Percentiles rank a stretch among this genome's conserved stretches.
phyloP scores from a whole-genome alignment of 2,797 vertebrate species.

The Denticeps clupeoides region DNA sequence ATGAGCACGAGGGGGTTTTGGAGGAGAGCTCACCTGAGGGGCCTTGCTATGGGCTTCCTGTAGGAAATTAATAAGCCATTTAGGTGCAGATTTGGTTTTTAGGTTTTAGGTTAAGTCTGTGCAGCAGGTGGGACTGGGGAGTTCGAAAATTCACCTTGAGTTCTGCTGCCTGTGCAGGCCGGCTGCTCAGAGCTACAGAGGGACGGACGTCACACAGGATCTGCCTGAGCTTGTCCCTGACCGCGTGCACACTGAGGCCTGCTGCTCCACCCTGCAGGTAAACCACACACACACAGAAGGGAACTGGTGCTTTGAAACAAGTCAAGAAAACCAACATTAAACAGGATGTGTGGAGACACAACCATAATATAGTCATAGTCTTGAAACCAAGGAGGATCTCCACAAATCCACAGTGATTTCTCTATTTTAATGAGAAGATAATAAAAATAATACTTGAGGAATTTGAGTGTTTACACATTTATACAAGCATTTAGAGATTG shows the following conservation, averaged over 20 bases:
- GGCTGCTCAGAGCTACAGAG: slow-evolving; percentile 68
- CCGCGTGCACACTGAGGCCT: slow-evolving; percentile 25
- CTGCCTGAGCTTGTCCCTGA: slow-evolving; percentile 61
- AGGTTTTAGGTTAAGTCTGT: background rate
- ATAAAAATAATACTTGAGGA: too few relatives aligned
- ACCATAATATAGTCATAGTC: too few relatives aligned
- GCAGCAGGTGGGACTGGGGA: background rate
- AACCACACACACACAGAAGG: slow-evolving; percentile 15
- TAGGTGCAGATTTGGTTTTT: background rate
- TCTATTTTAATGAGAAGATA: too few relatives aligned
- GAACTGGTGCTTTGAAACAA: too few relatives aligned
- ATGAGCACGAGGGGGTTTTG: slow-evolving; percentile 86
- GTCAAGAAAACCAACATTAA: too few relatives aligned
- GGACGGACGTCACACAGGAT: slow-evolving; percentile 64
- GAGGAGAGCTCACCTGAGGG: slow-evolving; percentile 66
- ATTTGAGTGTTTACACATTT: too few relatives aligned
- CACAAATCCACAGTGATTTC: too few relatives aligned
- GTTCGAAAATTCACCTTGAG: slow-evolving; percentile 55
- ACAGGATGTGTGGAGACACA: too few relatives aligned
- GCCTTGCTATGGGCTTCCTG: slow-evolving; percentile 54
- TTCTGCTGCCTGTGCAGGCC: slow-evolving; percentile 57
- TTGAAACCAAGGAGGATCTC: too few relatives aligned
- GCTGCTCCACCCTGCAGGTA: slow-evolving; percentile 33
- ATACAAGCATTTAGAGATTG: too few relatives aligned
- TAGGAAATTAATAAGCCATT: slow-evolving; percentile 1